Percentiles rank a stretch among this genome's conserved stretches.
phyloP scores from a whole-genome alignment of 2,797 vertebrate genomes.

The Falco peregrinus region DNA sequence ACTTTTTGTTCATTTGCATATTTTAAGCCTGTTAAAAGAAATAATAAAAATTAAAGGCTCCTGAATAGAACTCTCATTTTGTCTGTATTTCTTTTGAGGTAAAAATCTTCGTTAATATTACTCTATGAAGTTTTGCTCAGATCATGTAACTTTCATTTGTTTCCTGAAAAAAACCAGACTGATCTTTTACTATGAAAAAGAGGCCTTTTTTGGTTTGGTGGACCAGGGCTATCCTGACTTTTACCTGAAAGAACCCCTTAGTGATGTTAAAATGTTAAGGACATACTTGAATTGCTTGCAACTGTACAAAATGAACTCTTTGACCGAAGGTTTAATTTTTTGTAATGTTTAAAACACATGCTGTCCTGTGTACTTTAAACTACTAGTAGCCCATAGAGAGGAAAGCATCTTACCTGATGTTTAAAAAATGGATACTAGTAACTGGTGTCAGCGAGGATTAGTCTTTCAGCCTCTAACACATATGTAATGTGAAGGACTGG shows the following conservation, averaged over 20 bases:
- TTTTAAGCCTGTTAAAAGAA: slow-evolving; percentile 4
- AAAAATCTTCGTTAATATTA: neutral
- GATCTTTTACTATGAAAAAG: neutral
- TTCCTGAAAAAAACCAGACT: neutral
- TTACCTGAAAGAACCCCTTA: neutral
- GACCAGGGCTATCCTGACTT: neutral
- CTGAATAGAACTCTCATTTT: neutral
- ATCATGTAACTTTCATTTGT: neutral
- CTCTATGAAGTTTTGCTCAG: neutral
- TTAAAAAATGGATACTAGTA: neutral
- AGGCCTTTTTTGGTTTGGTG: neutral
- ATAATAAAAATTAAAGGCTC: neutral
- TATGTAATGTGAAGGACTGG: neutral
- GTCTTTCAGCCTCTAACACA: neutral
- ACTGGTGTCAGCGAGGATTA: neutral
- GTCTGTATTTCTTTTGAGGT: neutral
- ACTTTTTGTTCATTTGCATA: neutral
- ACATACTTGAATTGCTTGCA: neutral
- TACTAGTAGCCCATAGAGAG: neutral
- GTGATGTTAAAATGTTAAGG: neutral
- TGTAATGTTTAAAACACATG: neutral
- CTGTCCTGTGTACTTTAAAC: neutral
- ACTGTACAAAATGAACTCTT: neutral
- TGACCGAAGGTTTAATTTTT: neutral
- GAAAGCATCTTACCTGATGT: neutral